Base-by-base conservation (phyloP, 2,113 vertebrate species). In the Recurvirostra avosetta region DNA sequence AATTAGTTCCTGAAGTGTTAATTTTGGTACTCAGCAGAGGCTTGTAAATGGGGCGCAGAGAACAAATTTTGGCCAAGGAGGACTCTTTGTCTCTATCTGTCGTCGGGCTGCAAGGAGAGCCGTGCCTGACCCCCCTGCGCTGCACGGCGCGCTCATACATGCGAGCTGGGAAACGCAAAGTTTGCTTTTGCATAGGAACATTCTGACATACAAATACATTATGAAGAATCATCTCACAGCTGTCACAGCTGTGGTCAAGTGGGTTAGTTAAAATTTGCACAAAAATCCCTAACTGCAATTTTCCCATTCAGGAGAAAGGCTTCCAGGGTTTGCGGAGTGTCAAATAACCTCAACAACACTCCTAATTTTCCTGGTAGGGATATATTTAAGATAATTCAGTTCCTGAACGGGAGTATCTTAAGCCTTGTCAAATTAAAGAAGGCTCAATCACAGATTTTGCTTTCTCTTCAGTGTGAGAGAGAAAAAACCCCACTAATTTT, bases 131-230 rank as follows among this genome's bases (percentile, higher is more conserved):
- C 25, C 40, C 36, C 1, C 13, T 3, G 45, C 18, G 36, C 66
- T 9, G 62, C 47, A 1, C 1, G 11, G 9, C 8, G 1, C 1
- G 15, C n/a, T 75, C 32, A 0, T 6, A 1, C 2, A 1, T 8
- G 58, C 15, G 40, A 38, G 13, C 29, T 7, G 3, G n/a, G 18
- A 32, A 16, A 9, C 15, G 2, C 0, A 5, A 27, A 25, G 26
- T 73, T 45, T n/a, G 13, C n/a, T 65, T 65, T 3, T 8, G 6
- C 62, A 2, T 2, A 2, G 25, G 6, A 40, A 3, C 19, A 2
- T 14, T 67, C 26, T 56, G n/a, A 7, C 30, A 4, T 11, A 5
- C 18, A 13, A 22, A 12, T 4, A 16, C 1, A 3, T 3, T 18
- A 15, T 1, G 36, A 22, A 77, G 49, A 86, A 59, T 18, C 25